Evolutionary conservation across 2,113 vertebrate genomes (phyloP).

Genomic region (Rhinolophus sinicus): DNA sequence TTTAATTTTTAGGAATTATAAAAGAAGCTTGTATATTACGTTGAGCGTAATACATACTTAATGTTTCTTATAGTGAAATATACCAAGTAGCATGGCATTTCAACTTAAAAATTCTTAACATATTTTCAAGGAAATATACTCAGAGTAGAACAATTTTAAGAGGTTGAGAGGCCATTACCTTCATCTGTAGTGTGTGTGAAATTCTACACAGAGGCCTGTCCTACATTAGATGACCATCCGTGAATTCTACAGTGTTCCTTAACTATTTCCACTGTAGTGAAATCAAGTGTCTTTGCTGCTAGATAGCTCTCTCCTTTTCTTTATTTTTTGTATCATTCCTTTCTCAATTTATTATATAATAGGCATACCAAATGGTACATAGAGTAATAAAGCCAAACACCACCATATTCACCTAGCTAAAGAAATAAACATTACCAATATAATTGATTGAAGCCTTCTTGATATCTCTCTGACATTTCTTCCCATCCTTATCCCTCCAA

Average conservation of each 20-base stretch:
- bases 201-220: background rate
- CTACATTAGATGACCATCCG: background rate
- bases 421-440: background rate
- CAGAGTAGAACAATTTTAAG: conserved; percentile 30
- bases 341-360: background rate
- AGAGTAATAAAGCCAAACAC: background rate
- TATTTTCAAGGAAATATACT: conserved; percentile 16
- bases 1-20: background rate
- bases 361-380: background rate
- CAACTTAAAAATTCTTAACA: background rate
- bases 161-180: background rate
- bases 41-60: background rate
- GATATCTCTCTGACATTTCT: background rate
- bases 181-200: background rate
- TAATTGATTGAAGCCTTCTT: background rate
- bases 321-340: background rate
- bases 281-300: background rate
- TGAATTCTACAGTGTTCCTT: background rate
- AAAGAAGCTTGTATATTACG: background rate
- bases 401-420: background rate
- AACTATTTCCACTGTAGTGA: background rate
- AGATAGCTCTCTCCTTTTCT: background rate
- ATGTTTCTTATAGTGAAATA: background rate
- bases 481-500: background rate
- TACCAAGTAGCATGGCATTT: background rate